Evolutionary conservation across 1,140 invertebrate genomes (phyloP).

Genomic region (Macrotrachela quadricornifera): DNA sequence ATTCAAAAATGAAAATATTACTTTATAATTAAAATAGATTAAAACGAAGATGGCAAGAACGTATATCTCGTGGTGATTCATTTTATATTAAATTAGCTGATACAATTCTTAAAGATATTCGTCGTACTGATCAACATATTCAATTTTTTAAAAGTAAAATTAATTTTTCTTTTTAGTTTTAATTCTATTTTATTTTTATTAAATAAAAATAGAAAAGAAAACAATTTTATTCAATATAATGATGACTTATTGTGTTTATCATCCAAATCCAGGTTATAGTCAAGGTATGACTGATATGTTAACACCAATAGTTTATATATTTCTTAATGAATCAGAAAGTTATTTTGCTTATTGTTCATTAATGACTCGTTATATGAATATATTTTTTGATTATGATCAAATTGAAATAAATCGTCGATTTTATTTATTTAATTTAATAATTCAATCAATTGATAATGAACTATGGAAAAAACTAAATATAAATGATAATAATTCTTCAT

Average conservation of each 20-base stretch:
- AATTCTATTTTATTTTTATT: too few relatives aligned
- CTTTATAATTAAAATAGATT: too few relatives aligned
- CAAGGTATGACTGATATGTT: conserved; percentile 85
- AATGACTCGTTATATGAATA: conserved; percentile 63
- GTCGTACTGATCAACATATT: conserved; percentile 74
- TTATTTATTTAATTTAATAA: conserved; percentile 41
- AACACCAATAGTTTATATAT: conserved; percentile 71
- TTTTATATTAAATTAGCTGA: conserved; percentile 39
- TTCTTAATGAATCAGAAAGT: conserved; percentile 83
- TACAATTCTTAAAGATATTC: conserved; percentile 74
- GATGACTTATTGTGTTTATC: conserved; percentile 85
- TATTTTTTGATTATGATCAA: conserved; percentile 90
- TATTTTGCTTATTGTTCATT: conserved; percentile 88
- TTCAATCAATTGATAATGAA: conserved; percentile 68
- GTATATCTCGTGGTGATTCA: too few relatives aligned
- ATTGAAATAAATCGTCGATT: conserved; percentile 51
- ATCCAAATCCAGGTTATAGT: conserved; percentile 80
- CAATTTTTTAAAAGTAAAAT: conserved; percentile 58
- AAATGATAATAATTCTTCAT: conserved; percentile 80
- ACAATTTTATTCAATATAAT: conserved; percentile 72
- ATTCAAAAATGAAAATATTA: too few relatives aligned
- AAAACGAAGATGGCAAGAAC: too few relatives aligned
- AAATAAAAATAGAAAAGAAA: too few relatives aligned
- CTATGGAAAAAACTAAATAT: conserved; percentile 58
- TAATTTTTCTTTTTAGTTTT: too few relatives aligned